These are phyloP conservation scores for Heptranchias perlo DNA, from an alignment of 2,113 vertebrate genomes.

Conservation along the genomic window DNA sequence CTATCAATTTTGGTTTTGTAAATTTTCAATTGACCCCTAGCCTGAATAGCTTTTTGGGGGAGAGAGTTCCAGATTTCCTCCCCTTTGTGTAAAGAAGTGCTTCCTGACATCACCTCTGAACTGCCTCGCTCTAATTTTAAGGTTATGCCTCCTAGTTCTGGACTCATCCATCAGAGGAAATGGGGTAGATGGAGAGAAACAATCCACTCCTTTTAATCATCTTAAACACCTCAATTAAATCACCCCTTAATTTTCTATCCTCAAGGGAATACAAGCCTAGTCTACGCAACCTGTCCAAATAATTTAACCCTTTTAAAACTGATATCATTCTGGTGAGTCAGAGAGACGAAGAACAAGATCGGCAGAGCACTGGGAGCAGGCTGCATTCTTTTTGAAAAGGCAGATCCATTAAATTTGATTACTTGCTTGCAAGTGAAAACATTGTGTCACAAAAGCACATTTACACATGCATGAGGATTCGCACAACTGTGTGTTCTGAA, in stretches of 20 bases:
- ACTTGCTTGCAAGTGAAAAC: neutral
- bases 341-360: neutral
- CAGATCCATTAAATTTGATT: no score
- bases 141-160: neutral
- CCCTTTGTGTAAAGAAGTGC: neutral
- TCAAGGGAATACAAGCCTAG: neutral
- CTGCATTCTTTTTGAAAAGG: neutral
- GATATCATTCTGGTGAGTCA: neutral
- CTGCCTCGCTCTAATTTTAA: neutral
- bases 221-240: neutral
- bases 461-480: neutral
- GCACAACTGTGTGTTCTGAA: neutral
- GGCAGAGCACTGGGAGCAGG: neutral
- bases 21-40: neutral
- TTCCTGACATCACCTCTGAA: neutral
- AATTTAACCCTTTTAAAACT: neutral
- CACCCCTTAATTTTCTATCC: neutral
- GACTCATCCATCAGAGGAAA: neutral
- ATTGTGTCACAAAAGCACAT: neutral
- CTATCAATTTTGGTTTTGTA: neutral
- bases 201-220: neutral
- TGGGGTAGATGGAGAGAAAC: no score
- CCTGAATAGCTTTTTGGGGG: neutral
- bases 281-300: neutral
- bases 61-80: neutral